Base-by-base conservation (phyloP, 1,140 invertebrate genomes). In the Whitmania pigra region DNA sequence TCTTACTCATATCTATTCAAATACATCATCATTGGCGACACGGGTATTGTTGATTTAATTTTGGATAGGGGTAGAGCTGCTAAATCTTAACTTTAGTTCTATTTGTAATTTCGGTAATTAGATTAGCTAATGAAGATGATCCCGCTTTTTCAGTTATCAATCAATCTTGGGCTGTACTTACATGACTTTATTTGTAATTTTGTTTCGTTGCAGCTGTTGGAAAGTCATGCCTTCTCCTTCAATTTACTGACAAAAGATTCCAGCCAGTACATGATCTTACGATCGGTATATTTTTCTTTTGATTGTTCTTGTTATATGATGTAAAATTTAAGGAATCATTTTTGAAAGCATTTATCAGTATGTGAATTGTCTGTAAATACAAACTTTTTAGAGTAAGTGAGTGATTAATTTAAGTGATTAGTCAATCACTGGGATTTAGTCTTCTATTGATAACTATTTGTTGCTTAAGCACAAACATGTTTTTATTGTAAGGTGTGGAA, bases 1-100 rank as follows among this genome's bases (percentile, higher is more conserved):
- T 96, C 95, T 75, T 99, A 99, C 88, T 94, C 95, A 68, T 99
- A 98, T 86, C 87, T 99, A 76, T 99, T 99, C 84, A 99, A 99
- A 86, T 99, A 99, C 84, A 99, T 99, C 79, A 98, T 99, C 78
- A 99, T 99, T 83, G 96, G 95, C 72, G 95, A 99, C 84, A 98
- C 94, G 86, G 94, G 94, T 96, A 87, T 86, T 84, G 76, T 54
- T 17, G 57, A 57, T 73, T 76, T 72, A 66, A 31, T 68, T 71
- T 75, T 31, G 9, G n/a, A n/a, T 71, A 49, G 40, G 49, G 22
- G 25, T 53, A 6, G 53, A 25, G 20, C n/a, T 31, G 71, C 25
- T 22, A 53, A 54, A 6, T n/a, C n/a, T 40, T n/a, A 63, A 63
- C 43, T 74, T 31, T 29, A 15, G 17, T 63, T 0, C 20, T 60